Base-by-base conservation (phyloP, 2,888 invertebrate genomes). In the Drosophila engyochracea region DNA sequence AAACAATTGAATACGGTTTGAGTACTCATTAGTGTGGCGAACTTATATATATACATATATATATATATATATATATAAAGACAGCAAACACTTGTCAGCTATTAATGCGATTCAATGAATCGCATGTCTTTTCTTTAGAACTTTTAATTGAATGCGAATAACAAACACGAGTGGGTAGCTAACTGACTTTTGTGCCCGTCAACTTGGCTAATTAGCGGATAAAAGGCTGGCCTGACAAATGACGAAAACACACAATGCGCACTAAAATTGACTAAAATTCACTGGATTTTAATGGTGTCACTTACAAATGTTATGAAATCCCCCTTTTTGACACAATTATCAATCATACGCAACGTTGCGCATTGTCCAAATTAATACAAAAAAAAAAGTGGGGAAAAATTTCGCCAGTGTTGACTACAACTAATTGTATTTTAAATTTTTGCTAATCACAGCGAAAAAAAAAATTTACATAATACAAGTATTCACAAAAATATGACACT, bases 311-410 rank as follows among this genome's bases (percentile, higher is more conserved):
- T 90, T 85, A 89, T 86, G 87, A 85, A 90, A 85, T 85, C 62
- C 68, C 59, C 61, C 61, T 53, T 83, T 60, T 60, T 90, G 89
- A 73, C 86, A 90, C 74, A 74, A 74, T 86, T 86, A 74, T 90
- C 85, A 86, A 85, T 85, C 90, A 85, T 86, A 81, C 91, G 89
- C 85, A 86, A 83, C 89, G 89, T 70, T 85, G 91, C 91, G 85
- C 91, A 85, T 12, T 12, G 19, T 6, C 22, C 1, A 58, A 58
- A 58, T 19, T 47, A 47, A 51, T 51, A 28, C 19, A 51, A 10
- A 51, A 28, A 9, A 9, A 28, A 30, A 14, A n/a, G 5, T 0
- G 25, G 53, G 19, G 39, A n/a, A 33, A 41, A 35, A 25, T 71
- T 44, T 57, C 25, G n/a, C n/a, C 4, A 14, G 51, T 63, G 44